Conservation (phyloP, 2,797 vertebrate species). For the Eulemur coronatus region DNA sequence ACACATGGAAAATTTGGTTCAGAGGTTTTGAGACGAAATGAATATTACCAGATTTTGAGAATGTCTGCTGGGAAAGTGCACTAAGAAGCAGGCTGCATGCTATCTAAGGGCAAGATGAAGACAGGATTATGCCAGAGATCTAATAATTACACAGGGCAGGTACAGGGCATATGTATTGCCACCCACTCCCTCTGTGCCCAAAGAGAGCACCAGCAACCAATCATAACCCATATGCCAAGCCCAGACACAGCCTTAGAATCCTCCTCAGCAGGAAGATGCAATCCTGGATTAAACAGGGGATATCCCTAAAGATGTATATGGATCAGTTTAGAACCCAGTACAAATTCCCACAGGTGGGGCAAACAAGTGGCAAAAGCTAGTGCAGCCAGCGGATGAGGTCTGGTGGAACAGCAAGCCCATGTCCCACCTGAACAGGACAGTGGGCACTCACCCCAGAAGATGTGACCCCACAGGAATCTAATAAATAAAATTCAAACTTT, state of each 20-base stretch:
- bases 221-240: background rate
- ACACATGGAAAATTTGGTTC: background rate
- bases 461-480: background rate
- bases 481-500: slow-evolving; percentile 43
- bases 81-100: background rate
- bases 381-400: too few relatives aligned
- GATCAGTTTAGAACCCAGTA: background rate
- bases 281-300: background rate
- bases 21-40: background rate
- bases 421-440: background rate
- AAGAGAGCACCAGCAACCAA: background rate
- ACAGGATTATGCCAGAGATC: background rate
- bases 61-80: background rate
- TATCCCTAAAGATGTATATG: background rate
- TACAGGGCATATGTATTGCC: background rate
- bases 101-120: background rate
- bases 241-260: background rate
- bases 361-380: background rate
- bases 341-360: background rate
- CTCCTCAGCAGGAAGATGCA: background rate
- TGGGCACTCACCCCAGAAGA: background rate
- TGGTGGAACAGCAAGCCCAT: background rate
- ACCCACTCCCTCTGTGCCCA: background rate
- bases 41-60: background rate
- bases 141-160: background rate